phyloP scores from a whole-genome alignment of 2,888 invertebrate species.

The Chydorus sphaericus region DNA sequence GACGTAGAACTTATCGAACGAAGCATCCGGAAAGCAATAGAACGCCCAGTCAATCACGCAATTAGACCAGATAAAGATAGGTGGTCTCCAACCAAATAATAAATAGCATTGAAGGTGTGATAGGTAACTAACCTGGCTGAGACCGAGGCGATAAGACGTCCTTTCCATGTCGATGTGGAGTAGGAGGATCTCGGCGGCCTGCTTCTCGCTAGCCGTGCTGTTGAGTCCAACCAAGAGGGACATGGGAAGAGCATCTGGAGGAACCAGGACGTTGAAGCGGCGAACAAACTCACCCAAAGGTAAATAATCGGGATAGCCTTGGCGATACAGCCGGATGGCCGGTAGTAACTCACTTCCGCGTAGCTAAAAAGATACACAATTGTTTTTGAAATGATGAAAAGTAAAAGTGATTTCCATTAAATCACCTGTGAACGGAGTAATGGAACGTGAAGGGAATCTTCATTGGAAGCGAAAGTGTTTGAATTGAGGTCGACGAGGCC shows the following conservation, averaged over 20 bases:
- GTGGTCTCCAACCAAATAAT: background rate
- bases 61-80: too few relatives aligned
- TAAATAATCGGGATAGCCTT: constrained; percentile 85
- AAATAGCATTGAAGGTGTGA: background rate
- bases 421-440: constrained; percentile 67
- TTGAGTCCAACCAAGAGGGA: constrained; percentile 12
- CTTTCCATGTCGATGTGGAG: constrained; percentile 67
- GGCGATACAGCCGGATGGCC: constrained; percentile 73
- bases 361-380: constrained; percentile 39
- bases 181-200: constrained; percentile 69
- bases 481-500: constrained; percentile 40
- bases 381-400: background rate
- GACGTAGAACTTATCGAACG: too few relatives aligned
- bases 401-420: constrained; percentile 17
- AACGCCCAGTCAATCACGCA: background rate
- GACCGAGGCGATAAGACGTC: constrained; percentile 72
- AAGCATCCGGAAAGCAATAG: background rate
- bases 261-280: constrained; percentile 46
- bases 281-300: constrained; percentile 76
- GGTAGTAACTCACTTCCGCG: constrained; percentile 81
- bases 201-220: constrained; percentile 34
- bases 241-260: background rate
- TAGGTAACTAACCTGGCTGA: constrained; percentile 57
- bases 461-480: constrained; percentile 31
- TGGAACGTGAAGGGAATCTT: constrained; percentile 58